Evolutionary conservation across 2,888 invertebrate species (phyloP).

Genomic region (Tinea semifulvella): DNA sequence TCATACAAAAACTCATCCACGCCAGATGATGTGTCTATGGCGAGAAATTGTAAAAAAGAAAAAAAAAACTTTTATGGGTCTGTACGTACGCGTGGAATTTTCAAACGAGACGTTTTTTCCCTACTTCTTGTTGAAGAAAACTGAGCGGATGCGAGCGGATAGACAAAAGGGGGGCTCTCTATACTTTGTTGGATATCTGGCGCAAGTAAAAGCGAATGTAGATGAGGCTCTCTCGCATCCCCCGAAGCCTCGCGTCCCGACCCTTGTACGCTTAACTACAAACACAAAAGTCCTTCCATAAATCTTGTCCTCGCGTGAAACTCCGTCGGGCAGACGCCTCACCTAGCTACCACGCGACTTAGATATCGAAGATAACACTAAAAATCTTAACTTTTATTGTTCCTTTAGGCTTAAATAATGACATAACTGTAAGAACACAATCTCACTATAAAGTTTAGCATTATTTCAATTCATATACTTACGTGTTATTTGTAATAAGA

Average conservation of each 20-base stretch:
- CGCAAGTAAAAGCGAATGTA: constrained; percentile 52
- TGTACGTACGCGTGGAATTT: constrained; percentile 45
- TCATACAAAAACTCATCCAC: constrained; percentile 63
- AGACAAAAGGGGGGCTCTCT: constrained; percentile 51
- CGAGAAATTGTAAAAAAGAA: constrained; percentile 57
- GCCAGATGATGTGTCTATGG: constrained; percentile 65
- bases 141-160: constrained; percentile 51
- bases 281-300: constrained; percentile 66
- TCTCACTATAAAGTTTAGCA: no score
- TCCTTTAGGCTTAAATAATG: no score
- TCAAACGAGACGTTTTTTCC: constrained; percentile 51
- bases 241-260: constrained; percentile 29
- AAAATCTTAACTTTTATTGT: no score
- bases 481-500: not conserved
- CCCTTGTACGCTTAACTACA: constrained; percentile 43
- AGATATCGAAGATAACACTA: constrained; percentile 51
- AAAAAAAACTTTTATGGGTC: constrained; percentile 39
- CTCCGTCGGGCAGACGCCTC: constrained; percentile 36
- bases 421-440: no score
- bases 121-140: constrained; percentile 46
- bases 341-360: constrained; percentile 38
- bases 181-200: constrained; percentile 54
- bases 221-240: constrained; percentile 41
- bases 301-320: constrained; percentile 56
- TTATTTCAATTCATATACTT: no score